Base-by-base conservation (phyloP, 2,888 invertebrate species). In the Limnephilus marmoratus region DNA sequence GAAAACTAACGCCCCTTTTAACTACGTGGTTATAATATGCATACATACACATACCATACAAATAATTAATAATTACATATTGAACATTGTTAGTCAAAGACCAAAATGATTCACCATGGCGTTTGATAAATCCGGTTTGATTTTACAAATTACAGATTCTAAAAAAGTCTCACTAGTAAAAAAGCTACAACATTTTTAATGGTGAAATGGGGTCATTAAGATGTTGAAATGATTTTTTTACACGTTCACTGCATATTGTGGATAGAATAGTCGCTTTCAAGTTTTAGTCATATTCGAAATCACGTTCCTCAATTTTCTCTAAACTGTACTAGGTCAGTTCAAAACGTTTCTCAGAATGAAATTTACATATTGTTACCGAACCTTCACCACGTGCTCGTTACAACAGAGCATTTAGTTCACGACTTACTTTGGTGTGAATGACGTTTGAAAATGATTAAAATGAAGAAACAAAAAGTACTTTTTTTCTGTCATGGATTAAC, bases 241-340 rank as follows among this genome's bases (percentile, higher is more conserved):
- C 53, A 68, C 18, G 53, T 18, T 24, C 53, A 68, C 24, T 24
- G 3, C 53, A 24, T 49, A 3, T 49, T 49, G 15, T 15, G 49
- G 1, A 49, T 3, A 49, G 49, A 49, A 49, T 49, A 49, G 13
- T 13, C 0, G 49, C 49, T 49, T 49, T 15, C 49, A 31, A 29
- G 82, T 29, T 82, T 34, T 12, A 37, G 31, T 83, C 83, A 34
- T 83, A 34, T n/a, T 83, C 29, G 5, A 83, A 83, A 34, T 83
- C 83, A 34, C 83, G 83, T 83, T 83, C 83, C 9, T 83, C 5
- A 83, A 34, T 83, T 83, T 37, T 18, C 34, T 83, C 31, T 83
- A 83, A 34, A 83, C 37, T 83, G 31, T 83, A 34, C 83, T 83
- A 37, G 83, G 83, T 83, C 83, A 83, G 37, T 83, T 83, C 37